Evolutionary conservation across 2,113 vertebrate species (phyloP).

Genomic region (Neodontobutis hainanensis): DNA sequence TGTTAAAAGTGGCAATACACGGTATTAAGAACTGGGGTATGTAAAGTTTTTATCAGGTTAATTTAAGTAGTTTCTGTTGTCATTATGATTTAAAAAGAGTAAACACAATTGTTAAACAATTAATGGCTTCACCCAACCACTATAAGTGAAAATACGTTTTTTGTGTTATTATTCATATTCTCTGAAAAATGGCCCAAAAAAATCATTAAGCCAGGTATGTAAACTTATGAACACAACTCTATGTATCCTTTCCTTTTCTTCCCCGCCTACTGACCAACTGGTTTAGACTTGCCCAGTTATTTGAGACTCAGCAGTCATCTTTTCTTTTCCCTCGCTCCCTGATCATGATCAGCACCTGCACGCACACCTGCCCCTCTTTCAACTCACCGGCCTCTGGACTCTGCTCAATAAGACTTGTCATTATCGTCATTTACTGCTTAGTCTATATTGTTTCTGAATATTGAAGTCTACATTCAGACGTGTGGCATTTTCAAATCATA

Average conservation of each 20-base stretch:
- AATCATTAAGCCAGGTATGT: no score
- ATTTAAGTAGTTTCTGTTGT: no score
- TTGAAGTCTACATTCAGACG: not conserved
- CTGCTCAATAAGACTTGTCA: conserved; percentile 9
- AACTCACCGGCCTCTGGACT: conserved; percentile 34
- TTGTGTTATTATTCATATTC: no score
- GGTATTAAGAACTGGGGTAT: no score
- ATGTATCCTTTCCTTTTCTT: not conserved
- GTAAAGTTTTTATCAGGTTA: no score
- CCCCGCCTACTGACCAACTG: not conserved
- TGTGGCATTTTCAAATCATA: not conserved
- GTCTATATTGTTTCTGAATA: not conserved
- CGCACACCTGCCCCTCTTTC: conserved; percentile 44
- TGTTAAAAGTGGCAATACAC: no score
- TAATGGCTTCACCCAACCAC: no score
- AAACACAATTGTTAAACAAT: no score
- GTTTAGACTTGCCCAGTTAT: conserved; percentile 3
- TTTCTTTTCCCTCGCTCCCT: conserved; percentile 24
- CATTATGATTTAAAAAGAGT: no score
- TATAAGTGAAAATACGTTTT: no score
- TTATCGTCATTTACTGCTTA: conserved; percentile 19
- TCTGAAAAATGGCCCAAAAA: no score
- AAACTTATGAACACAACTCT: not conserved
- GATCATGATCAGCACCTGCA: conserved; percentile 40
- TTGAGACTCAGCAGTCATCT: conserved; percentile 18